Base-by-base conservation (phyloP, 2,888 invertebrate species). In the Neuroscelio doddi region DNA sequence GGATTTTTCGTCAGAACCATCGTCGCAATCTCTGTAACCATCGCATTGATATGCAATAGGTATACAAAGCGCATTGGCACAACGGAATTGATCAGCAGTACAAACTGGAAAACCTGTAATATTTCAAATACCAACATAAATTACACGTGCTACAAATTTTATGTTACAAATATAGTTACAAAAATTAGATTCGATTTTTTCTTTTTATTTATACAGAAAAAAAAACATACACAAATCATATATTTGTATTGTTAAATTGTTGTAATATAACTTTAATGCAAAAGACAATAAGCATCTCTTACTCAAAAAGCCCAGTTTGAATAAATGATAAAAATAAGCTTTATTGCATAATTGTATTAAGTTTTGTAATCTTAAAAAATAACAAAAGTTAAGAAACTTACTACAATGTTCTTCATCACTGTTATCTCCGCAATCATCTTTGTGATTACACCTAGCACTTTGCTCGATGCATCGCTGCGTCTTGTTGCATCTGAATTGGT, bases 11-110 rank as follows among this genome's bases (percentile, higher is more conserved):
- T 96, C 96, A 9, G 93, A 93, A 29, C 93, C 93, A 80, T 98
- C 98, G 0, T 92, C 89, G 85, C 98, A 98, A 85, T 98, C 98
- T 66, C 91, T 89, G 86, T 93, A 93, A 17, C 94, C 94, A 80
- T 93, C 93, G 85, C 95, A 95, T 82, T 92, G 93, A 85, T 92
- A 95, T 44, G 90, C 90, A 45, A 90, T 89, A 0, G 97, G 97
- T 76, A 98, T 96, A 85, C 98, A 98, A 8, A 96, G 89, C 0
- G 94, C 93, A 86, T 97, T 97, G 70, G 92, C 91, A 86, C 97
- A 97, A 29, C 96, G 90, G 86, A 97, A 97, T 86, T 97, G 97
- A 1, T 93, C 93, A 73, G 91, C 91, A 80, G 93, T 93, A 83
- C 96, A 97, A 0, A 92, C 89, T 0, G 94, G 94, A 82, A 96